These are phyloP conservation scores for Toxostoma redivivum DNA, from an alignment of 2,113 vertebrate species.

Conservation along the genomic window DNA sequence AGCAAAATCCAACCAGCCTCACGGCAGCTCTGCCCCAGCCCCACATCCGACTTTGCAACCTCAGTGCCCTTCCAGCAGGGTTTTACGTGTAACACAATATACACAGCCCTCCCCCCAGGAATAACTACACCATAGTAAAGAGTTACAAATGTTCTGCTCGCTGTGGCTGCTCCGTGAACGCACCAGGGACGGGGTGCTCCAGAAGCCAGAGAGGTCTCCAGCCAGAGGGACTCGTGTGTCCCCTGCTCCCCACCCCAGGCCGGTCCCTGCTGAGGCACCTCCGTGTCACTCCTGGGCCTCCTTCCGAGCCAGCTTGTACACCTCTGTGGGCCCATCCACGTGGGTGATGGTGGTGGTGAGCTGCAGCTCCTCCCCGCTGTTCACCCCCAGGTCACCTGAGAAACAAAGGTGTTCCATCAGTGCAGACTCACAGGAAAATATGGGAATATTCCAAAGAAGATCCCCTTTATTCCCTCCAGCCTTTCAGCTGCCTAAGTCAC, in stretches of 20 bases:
- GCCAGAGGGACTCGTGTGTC: not conserved
- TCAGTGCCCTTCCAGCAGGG: not conserved
- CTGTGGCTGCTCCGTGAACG: not conserved
- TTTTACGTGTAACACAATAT: slow-evolving; percentile 24
- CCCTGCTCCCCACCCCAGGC: not conserved
- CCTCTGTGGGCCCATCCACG: slow-evolving; percentile 87
- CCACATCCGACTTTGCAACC: slow-evolving; percentile 32
- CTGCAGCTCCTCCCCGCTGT: slow-evolving; percentile 90
- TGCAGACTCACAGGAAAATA: fast-evolving
- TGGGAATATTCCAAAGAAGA: not conserved
- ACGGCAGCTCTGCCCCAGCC: not conserved
- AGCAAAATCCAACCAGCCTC: not conserved
- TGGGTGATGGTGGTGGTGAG: slow-evolving; percentile 96
- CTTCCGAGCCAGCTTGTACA: slow-evolving; percentile 94
- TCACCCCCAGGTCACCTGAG: slow-evolving; percentile 80
- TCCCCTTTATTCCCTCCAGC: fast-evolving
- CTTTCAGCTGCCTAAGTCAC: not conserved
- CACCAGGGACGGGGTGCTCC: not conserved
- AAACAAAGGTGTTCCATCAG: not conserved
- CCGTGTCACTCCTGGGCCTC: slow-evolving; percentile 85
- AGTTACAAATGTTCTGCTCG: slow-evolving; percentile 30
- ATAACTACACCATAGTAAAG: slow-evolving; percentile 50
- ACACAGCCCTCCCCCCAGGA: slow-evolving; percentile 23
- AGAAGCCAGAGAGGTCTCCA: not conserved
- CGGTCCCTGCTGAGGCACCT: not conserved